A percentile compares a stretch with the other conserved stretches of the same genome.
phyloP scores from a whole-genome alignment of 2,888 invertebrate genomes.

The Leucoma salicis region DNA sequence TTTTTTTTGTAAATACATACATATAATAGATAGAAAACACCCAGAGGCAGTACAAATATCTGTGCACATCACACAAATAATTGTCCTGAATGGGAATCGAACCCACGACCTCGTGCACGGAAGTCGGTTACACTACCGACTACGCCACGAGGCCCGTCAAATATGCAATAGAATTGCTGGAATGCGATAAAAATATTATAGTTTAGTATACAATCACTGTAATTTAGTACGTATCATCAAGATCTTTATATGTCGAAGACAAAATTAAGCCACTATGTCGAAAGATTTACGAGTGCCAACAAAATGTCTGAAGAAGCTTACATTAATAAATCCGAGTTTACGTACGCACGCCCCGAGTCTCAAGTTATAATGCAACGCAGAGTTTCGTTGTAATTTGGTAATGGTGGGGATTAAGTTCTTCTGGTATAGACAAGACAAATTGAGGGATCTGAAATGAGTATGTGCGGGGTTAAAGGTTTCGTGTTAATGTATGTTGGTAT shows the following conservation, averaged over 20 bases:
- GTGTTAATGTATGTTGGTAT: too few species aligned
- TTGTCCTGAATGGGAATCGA: too few species aligned
- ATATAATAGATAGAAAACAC: too few species aligned
- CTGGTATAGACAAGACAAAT: constrained; percentile 3
- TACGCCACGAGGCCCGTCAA: too few species aligned
- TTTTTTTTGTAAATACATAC: too few species aligned
- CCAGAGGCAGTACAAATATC: too few species aligned
- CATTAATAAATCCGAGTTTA: constrained; percentile 41
- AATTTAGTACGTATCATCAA: neutral
- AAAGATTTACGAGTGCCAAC: constrained; percentile 5
- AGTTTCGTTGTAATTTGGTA: constrained; percentile 40
- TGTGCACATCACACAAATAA: too few species aligned
- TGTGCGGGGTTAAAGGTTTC: neutral
- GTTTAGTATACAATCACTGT: neutral
- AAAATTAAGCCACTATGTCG: constrained; percentile 9
- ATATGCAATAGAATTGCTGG: too few species aligned
- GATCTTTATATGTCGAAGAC: constrained; percentile 10
- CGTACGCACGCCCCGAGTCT: constrained; percentile 41
- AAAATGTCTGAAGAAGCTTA: constrained; percentile 25
- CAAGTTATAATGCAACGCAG: constrained; percentile 51
- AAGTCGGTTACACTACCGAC: too few species aligned
- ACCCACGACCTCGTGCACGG: too few species aligned
- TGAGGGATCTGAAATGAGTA: neutral
- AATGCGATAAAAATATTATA: too few species aligned
- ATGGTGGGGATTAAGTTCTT: constrained; percentile 10